Evolutionary conservation across 2,113 vertebrate species (phyloP), one percentile per base, ranked within the genome.

Genomic region (Protobothrops mucrosquamatus): DNA sequence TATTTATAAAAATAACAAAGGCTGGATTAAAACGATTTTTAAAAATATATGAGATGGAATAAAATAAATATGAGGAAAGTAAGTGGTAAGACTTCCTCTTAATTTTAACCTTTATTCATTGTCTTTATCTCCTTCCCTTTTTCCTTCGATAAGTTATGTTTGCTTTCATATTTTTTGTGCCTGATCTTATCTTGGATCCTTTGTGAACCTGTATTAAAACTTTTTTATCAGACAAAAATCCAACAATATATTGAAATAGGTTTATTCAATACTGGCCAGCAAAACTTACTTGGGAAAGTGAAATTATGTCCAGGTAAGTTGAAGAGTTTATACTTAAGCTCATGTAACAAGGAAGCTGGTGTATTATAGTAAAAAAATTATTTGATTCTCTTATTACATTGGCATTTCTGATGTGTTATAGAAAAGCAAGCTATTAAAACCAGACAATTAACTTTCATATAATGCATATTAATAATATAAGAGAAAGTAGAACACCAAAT

Each of bases 141-240:
- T 87, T 39, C 56, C 43, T 64, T 74, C 39, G 56, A 61, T 61
- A 92, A 61, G 56, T 87, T 56, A 48, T 34, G 55, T 61, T 9
- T n/a, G 34, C 89, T 93, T 93, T 96, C 91, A 14, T 46, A 93
- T 85, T 52, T 94, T 81, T 94, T 93, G 43, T 34, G 22, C 89
- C 3, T 88, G 86, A 93, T 48, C 88, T 95, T 97, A 96, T 96
- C 95, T 96, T 91, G 9, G 2, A 23, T 95, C 96, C 91, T 95
- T 92, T 92, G 94, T 93, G 95, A 96, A 95, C 94, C 95, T 94
- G 15, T 95, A 95, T 96, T 97, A 96, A 95, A 95, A 96, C 95
- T 91, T n/a, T 34, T 12, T 88, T 95, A 94, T 94, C 89, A 88
- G 95, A 96, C 93, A 95, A 52, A 34, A 43, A 96, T 95, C 95